Percentiles rank a stretch among this genome's conserved stretches.
Evolutionary conservation across 2,888 invertebrate species (phyloP).

Genomic region (Merodon equestris): DNA sequence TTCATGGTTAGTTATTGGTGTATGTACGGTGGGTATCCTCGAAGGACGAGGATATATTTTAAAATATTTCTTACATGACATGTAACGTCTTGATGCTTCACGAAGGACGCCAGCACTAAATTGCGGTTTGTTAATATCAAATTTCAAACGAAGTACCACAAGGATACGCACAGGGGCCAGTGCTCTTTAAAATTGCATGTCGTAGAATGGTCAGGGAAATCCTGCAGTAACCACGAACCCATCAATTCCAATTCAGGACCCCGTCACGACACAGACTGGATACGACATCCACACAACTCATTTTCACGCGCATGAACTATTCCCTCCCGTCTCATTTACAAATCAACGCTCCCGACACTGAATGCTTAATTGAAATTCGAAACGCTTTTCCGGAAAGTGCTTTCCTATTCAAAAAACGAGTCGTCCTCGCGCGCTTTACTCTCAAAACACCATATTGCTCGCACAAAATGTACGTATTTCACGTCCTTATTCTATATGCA

Average conservation of each 20-base stretch:
- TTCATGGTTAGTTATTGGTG: neutral
- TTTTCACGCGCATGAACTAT: neutral
- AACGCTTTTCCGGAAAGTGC: neutral
- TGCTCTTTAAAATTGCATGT: too few relatives aligned
- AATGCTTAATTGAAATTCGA: slow-evolving; percentile 11
- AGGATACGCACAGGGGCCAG: too few relatives aligned
- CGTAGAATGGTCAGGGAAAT: too few relatives aligned
- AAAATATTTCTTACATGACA: neutral
- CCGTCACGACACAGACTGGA: neutral
- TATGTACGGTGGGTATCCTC: neutral
- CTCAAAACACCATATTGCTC: neutral
- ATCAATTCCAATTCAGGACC: neutral
- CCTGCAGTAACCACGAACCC: too few relatives aligned
- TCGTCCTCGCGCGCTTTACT: neutral
- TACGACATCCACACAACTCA: neutral
- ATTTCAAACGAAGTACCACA: neutral
- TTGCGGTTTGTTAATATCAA: neutral
- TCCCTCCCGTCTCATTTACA: neutral
- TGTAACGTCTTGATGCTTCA: neutral
- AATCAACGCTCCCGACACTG: neutral
- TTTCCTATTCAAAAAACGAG: slow-evolving; percentile 7
- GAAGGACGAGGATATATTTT: neutral
- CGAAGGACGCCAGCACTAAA: neutral
- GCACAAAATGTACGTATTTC: slow-evolving; percentile 5
- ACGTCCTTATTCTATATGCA: slow-evolving; percentile 34